Evolutionary conservation across 2,888 invertebrate species (phyloP).

Genomic region (Ctena decussata): DNA sequence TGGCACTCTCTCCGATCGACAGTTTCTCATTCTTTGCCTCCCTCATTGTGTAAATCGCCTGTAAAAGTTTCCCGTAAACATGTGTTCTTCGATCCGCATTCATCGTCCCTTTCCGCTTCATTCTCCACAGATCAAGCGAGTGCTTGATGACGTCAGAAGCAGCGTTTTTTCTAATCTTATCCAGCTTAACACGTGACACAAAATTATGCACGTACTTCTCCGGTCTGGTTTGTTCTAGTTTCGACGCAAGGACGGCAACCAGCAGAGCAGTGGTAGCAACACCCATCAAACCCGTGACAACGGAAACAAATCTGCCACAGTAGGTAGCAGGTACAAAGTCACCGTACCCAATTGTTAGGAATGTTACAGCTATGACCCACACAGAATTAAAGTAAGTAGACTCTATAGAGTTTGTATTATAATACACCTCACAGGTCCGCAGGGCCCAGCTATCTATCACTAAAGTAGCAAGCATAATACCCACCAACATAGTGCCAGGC

Average conservation of each 20-base stretch:
- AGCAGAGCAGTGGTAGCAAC: slow-evolving; percentile 80
- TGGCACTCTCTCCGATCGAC: slow-evolving; percentile 75
- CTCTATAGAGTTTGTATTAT: slow-evolving; percentile 68
- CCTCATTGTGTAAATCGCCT: slow-evolving; percentile 75
- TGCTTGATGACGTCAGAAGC: slow-evolving; percentile 81
- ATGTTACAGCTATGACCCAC: slow-evolving; percentile 81
- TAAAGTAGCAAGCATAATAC: slow-evolving; percentile 73
- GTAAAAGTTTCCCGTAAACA: slow-evolving; percentile 75
- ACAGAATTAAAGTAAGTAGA: slow-evolving; percentile 73
- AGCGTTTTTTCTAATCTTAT: slow-evolving; percentile 76
- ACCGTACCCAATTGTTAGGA: slow-evolving; percentile 81
- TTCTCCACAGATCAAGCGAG: slow-evolving; percentile 75
- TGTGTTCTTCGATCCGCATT: slow-evolving; percentile 53
- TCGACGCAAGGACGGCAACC: slow-evolving; percentile 80
- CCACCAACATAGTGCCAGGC: slow-evolving; percentile 77
- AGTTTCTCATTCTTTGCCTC: slow-evolving; percentile 75
- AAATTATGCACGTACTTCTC: slow-evolving; percentile 83
- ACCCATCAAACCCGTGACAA: slow-evolving; percentile 79
- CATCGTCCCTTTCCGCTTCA: slow-evolving; percentile 65
- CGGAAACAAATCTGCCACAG: slow-evolving; percentile 79
- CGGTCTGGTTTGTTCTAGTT: slow-evolving; percentile 80
- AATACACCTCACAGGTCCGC: slow-evolving; percentile 78
- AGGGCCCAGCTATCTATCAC: slow-evolving; percentile 78
- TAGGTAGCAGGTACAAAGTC: slow-evolving; percentile 77
- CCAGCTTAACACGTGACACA: slow-evolving; percentile 76